A percentile compares a stretch with the other conserved stretches of the same genome.
Evolutionary conservation across 1,140 invertebrate genomes (phyloP).

Genomic region (Orius insidiosus): DNA sequence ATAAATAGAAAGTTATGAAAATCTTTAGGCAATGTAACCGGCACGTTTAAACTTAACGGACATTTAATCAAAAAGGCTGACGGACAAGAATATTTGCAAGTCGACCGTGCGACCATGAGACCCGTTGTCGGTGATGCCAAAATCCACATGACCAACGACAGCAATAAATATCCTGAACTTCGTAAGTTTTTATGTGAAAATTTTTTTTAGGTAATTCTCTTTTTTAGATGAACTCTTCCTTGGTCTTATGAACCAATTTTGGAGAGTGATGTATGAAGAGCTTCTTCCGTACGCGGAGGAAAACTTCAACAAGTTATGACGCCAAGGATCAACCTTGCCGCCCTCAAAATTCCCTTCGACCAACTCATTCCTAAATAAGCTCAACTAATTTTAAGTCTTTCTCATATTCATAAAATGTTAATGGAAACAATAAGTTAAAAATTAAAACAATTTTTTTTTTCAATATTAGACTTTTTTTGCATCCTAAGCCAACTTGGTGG

Average conservation of each 20-base stretch:
- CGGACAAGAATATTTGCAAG: conserved; percentile 20
- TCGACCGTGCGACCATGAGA: conserved; percentile 20
- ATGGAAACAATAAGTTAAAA: background rate
- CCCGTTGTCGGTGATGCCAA: conserved; percentile 19
- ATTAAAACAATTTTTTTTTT: too few species aligned
- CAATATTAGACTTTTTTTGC: too few species aligned
- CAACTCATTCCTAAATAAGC: conserved; percentile 15
- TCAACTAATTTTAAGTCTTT: background rate
- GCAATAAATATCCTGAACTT: conserved; percentile 21
- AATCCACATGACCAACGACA: conserved; percentile 19
- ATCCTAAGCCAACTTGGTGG: too few species aligned
- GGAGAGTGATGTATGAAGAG: conserved; percentile 21
- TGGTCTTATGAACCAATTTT: conserved; percentile 22
- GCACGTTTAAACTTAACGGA: conserved; percentile 21
- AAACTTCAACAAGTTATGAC: conserved; percentile 21
- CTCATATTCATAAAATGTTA: background rate
- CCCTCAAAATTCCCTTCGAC: conserved; percentile 22
- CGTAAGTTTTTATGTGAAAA: conserved; percentile 17
- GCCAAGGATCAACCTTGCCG: conserved; percentile 21
- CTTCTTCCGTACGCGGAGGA: conserved; percentile 21
- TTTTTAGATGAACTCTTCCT: conserved; percentile 21
- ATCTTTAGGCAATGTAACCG: conserved; percentile 20
- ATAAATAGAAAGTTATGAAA: background rate
- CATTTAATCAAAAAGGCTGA: conserved; percentile 15
- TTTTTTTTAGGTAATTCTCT: background rate